Evolutionary conservation across 1,140 invertebrate genomes (phyloP).

Genomic region (Zeugodacus cucurbitae): DNA sequence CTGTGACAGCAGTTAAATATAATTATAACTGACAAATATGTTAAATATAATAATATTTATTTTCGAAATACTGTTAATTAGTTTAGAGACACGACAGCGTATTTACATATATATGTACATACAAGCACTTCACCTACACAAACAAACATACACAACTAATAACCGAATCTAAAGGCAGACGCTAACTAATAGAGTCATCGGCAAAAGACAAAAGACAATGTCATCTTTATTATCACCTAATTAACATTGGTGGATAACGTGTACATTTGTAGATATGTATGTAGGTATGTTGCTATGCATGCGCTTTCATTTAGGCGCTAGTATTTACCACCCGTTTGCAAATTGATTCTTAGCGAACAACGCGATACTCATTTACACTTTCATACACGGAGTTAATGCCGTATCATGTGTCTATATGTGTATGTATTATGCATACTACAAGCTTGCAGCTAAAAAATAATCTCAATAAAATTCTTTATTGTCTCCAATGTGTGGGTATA

Average conservation of each 20-base stretch:
- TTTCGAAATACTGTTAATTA: conserved; percentile 2
- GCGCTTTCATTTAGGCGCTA: background rate
- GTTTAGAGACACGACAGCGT: background rate
- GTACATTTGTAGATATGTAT: background rate
- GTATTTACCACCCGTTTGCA: background rate
- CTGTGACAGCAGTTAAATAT: background rate
- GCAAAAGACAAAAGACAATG: background rate
- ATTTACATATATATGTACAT: too few species aligned
- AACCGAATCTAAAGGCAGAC: background rate
- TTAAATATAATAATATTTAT: conserved; percentile 7
- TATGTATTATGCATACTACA: background rate
- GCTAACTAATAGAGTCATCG: background rate
- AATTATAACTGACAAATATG: background rate
- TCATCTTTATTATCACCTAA: background rate
- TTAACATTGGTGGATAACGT: background rate
- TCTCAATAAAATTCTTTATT: conserved; percentile 3
- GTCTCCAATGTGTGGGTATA: too few species aligned
- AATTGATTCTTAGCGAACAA: background rate
- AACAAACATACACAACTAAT: too few species aligned
- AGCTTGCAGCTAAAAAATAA: background rate
- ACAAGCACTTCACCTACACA: too few species aligned
- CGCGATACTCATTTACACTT: background rate
- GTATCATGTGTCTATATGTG: background rate
- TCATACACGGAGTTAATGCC: background rate
- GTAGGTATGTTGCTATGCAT: too few species aligned